Conservation (phyloP, 2,888 invertebrate species). For the Apamea sordens region DNA sequence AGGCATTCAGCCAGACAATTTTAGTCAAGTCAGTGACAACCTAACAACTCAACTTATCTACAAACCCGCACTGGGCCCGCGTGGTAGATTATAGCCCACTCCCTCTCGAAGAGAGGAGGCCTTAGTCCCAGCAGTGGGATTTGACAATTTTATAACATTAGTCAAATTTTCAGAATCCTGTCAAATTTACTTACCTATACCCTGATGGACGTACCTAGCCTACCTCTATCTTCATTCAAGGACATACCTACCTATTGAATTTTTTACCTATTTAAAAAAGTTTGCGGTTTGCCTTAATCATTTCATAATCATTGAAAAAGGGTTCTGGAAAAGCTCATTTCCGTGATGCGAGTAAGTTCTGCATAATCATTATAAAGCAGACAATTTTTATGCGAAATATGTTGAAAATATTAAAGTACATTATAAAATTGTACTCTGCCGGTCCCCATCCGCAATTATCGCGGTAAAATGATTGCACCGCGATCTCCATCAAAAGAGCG, state of each 20-base stretch:
- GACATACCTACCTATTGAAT: background rate
- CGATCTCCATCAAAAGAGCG: slow-evolving; percentile 74
- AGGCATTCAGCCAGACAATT: background rate
- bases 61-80: background rate
- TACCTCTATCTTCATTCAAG: background rate
- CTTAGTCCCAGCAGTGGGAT: background rate
- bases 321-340: slow-evolving; percentile 13
- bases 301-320: slow-evolving; percentile 13
- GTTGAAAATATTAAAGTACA: slow-evolving; percentile 62
- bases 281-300: slow-evolving; percentile 4
- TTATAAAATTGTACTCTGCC: slow-evolving; percentile 63
- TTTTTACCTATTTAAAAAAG: too few species aligned
- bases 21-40: background rate
- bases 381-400: slow-evolving; percentile 43
- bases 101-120: background rate
- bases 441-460: slow-evolving; percentile 77
- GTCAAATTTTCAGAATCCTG: background rate
- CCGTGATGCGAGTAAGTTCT: slow-evolving; percentile 17
- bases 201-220: background rate
- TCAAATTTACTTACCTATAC: background rate
- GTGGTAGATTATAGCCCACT: background rate
- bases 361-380: slow-evolving; percentile 29
- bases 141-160: background rate
- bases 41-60: background rate
- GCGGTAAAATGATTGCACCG: slow-evolving; percentile 76